Conservation (phyloP, 2,888 invertebrate species). For the Yponomeuta malinellus region DNA sequence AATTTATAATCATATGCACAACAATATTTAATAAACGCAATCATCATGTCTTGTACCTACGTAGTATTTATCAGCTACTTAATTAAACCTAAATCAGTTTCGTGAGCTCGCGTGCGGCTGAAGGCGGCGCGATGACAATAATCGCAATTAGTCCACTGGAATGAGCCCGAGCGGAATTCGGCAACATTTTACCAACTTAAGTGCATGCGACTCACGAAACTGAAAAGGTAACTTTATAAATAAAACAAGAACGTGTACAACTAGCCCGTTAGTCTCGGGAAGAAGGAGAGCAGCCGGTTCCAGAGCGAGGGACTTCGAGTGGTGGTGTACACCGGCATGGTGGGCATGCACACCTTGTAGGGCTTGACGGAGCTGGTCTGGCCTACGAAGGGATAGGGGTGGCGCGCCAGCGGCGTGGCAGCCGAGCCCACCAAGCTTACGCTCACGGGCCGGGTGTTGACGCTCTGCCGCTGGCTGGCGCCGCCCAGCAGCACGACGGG, state of each 20-base stretch:
- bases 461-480: slow-evolving; percentile 43
- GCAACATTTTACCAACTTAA: neutral
- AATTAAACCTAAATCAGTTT: slow-evolving; percentile 14
- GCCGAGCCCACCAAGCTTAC: slow-evolving; percentile 58
- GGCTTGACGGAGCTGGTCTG: slow-evolving; percentile 42
- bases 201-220: slow-evolving; percentile 14
- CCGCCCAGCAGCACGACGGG: slow-evolving; percentile 56
- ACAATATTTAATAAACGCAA: slow-evolving; percentile 10
- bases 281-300: slow-evolving; percentile 50
- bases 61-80: slow-evolving; percentile 9
- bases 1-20: slow-evolving; percentile 10
- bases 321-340: slow-evolving; percentile 36
- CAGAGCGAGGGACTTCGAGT: slow-evolving; percentile 46
- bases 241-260: neutral
- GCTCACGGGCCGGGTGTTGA: slow-evolving; percentile 44
- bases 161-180: slow-evolving; percentile 11
- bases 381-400: slow-evolving; percentile 61
- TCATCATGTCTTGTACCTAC: slow-evolving; percentile 14
- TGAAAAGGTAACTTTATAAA: slow-evolving; percentile 6
- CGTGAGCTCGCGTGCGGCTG: slow-evolving; percentile 14
- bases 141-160: slow-evolving; percentile 15
- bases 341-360: slow-evolving; percentile 47
- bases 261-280: slow-evolving; percentile 34
- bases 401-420: slow-evolving; percentile 47
- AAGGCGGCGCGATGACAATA: slow-evolving; percentile 13